Evolutionary conservation across 1,140 invertebrate genomes (phyloP).

Genomic region (Harpegnathos saltator): DNA sequence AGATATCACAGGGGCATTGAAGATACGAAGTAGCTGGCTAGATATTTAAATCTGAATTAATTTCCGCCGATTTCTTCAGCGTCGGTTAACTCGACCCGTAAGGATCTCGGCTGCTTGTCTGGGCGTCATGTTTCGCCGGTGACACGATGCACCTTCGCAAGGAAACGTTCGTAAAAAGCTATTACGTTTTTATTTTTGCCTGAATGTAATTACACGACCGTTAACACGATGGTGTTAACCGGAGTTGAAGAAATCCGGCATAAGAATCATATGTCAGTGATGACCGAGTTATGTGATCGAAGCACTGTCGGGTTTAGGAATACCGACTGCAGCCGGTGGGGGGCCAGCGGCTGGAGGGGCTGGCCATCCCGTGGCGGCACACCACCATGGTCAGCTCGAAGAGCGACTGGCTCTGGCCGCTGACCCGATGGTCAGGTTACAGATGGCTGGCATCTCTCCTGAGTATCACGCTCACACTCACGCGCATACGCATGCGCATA

Average conservation of each 20-base stretch:
- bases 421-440: constrained; percentile 92
- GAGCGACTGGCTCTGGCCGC: constrained; percentile 90
- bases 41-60: constrained; percentile 23
- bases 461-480: constrained; percentile 94
- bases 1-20: too few relatives aligned
- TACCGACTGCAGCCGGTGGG: constrained; percentile 85
- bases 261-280: constrained; percentile 52
- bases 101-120: constrained; percentile 32
- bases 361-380: constrained; percentile 83
- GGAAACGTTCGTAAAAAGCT: background rate
- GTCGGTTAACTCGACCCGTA: constrained; percentile 42
- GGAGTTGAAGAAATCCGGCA: constrained; percentile 58
- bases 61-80: constrained; percentile 55
- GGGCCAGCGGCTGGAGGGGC: constrained; percentile 84
- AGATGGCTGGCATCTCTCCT: constrained; percentile 94
- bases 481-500: constrained; percentile 95
- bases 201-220: background rate
- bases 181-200: constrained; percentile 10
- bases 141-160: background rate
- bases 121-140: background rate
- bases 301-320: constrained; percentile 85
- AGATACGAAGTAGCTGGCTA: constrained; percentile 44
- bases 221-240: constrained; percentile 30
- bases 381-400: constrained; percentile 88
- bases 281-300: constrained; percentile 77